phyloP scores from a whole-genome alignment of 2,797 vertebrate genomes.

The Coregonus sp. region DNA sequence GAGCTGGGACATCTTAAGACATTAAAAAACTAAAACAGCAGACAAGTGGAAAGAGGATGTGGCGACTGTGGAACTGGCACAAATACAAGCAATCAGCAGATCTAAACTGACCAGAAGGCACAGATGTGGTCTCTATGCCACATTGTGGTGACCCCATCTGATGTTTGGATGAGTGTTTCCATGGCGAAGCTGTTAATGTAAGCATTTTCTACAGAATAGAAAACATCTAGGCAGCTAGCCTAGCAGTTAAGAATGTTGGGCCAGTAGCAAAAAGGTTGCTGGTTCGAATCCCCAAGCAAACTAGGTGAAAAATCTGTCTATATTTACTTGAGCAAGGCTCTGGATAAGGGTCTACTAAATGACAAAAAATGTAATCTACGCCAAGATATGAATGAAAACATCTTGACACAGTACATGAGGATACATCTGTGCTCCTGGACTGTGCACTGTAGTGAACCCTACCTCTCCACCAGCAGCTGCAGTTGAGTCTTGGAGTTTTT shows the following conservation, averaged over 20 bases:
- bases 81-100: conserved; percentile 21
- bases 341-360: too few species aligned
- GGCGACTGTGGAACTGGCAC: conserved; percentile 31
- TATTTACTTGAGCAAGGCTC: too few species aligned
- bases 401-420: conserved; percentile 3
- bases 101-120: conserved; percentile 6
- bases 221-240: neutral
- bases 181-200: neutral
- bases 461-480: conserved; percentile 83
- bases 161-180: too few species aligned
- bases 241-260: too few species aligned
- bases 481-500: conserved; percentile 84
- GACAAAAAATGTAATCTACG: neutral
- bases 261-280: too few species aligned
- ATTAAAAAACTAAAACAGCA: conserved; percentile 31
- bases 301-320: too few species aligned
- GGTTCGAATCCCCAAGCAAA: too few species aligned
- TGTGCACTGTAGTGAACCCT: neutral
- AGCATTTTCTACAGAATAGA: neutral
- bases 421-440: neutral
- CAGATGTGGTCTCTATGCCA: conserved; percentile 12
- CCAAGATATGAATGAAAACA: too few species aligned
- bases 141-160: neutral
- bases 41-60: conserved; percentile 13
- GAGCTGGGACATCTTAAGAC: conserved; percentile 26